phyloP scores from a whole-genome alignment of 2,888 invertebrate species.

The Drosophila histrio region DNA sequence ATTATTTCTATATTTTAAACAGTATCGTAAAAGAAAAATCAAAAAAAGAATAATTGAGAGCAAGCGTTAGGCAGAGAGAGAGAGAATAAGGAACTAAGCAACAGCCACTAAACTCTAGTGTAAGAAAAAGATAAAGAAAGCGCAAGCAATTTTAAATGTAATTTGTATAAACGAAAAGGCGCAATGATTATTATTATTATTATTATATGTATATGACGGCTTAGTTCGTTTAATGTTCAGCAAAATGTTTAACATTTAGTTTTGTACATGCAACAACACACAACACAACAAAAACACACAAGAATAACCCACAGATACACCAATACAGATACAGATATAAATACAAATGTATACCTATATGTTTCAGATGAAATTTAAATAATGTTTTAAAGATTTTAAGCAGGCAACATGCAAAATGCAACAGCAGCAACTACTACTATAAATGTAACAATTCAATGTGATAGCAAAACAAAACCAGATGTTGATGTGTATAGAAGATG shows the following conservation, averaged over 20 bases:
- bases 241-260: conserved; percentile 47
- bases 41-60: conserved; percentile 3
- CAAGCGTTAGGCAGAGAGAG: conserved; percentile 23
- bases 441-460: conserved; percentile 84
- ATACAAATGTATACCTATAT: conserved; percentile 59
- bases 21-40: conserved; percentile 46
- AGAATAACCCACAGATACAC: conserved; percentile 13
- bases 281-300: conserved; percentile 23
- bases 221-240: conserved; percentile 56
- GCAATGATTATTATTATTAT: conserved; percentile 40
- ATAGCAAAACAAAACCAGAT: conserved; percentile 82
- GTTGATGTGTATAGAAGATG: conserved; percentile 72
- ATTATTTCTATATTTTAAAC: conserved; percentile 74
- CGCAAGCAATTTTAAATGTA: conserved; percentile 69
- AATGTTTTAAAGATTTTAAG: conserved; percentile 76
- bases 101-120: conserved; percentile 70
- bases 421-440: conserved; percentile 81
- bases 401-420: conserved; percentile 63
- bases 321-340: conserved; percentile 27
- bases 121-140: conserved; percentile 24
- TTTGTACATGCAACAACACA: conserved; percentile 16
- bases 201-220: conserved; percentile 13
- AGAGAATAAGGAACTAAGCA: conserved; percentile 74
- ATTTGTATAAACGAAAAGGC: conserved; percentile 54
- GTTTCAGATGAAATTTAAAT: conserved; percentile 78